Evolutionary conservation across 2,888 invertebrate species (phyloP).

Genomic region (Tortrix viridana): DNA sequence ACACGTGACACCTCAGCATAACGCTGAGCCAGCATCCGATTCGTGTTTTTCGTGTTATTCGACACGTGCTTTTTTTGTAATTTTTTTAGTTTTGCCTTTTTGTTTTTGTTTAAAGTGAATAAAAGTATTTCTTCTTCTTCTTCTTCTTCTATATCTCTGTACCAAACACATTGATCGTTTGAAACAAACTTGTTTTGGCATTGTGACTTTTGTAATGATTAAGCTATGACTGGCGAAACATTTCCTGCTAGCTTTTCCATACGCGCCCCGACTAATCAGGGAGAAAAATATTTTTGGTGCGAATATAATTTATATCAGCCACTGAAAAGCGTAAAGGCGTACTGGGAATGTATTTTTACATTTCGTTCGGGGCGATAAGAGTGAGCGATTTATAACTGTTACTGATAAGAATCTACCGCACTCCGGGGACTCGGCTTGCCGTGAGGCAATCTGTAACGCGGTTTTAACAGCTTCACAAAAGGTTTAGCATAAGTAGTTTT

Average conservation of each 20-base stretch:
- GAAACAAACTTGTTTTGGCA: no score
- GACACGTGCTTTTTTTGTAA: no score
- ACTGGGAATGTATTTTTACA: constrained; percentile 50
- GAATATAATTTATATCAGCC: constrained; percentile 26
- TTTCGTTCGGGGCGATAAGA: constrained; percentile 53
- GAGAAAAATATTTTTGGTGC: constrained; percentile 5
- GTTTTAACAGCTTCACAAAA: constrained; percentile 44
- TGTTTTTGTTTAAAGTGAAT: no score
- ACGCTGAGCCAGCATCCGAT: no score
- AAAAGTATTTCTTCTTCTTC: no score
- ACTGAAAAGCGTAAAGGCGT: constrained; percentile 41
- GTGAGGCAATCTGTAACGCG: constrained; percentile 50
- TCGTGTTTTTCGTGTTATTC: no score
- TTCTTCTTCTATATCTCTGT: no score
- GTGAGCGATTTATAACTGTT: constrained; percentile 59
- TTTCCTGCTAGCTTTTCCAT: not conserved
- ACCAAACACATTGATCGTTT: no score
- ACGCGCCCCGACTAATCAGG: constrained; percentile 7
- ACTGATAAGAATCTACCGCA: constrained; percentile 57
- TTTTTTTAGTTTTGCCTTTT: no score
- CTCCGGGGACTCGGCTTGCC: constrained; percentile 44
- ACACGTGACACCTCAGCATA: no score
- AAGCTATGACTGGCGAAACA: no score
- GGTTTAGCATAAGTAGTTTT: constrained; percentile 32
- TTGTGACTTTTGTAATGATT: no score